Base-by-base conservation (phyloP, 2,888 invertebrate genomes). In the Tipula helvola region DNA sequence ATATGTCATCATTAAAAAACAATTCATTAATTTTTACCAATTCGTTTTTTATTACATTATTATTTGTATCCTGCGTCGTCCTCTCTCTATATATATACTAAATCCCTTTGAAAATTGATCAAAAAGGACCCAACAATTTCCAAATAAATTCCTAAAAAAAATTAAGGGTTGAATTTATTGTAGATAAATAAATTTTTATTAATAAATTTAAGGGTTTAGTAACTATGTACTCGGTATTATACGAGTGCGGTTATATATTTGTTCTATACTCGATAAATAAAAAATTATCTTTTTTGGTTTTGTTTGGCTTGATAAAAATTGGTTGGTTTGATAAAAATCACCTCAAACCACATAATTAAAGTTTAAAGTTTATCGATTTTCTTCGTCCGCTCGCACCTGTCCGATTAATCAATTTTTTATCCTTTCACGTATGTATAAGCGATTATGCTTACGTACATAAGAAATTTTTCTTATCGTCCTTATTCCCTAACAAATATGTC, bases 111-210 rank as follows among this genome's bases (percentile, higher is more conserved):
- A 52, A 52, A 71, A 71, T 71, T 28, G n/a, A 52, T 52, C n/a
- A 52, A 52, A 52, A 16, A 71, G 71, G 28, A 71, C 71, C 71
- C 71, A 28, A 71, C 28, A 71, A 71, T 71, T 71, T 71, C 10
- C 28, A 71, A 71, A 16, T 16, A 52, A 52, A 52, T 52, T 52
- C 52, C 52, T 52, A 52, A 52, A 52, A 71, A 71, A 71, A 71
- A 71, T 71, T 71, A 71, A 71, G 71, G 71, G 71, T 71, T 71
- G 71, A 71, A 71, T 71, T 71, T 71, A 71, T 71, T 71, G 71
- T 71, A 28, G 28, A 28, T 71, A 71, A 71, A 71, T 71, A 71
- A 28, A 71, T 28, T 28, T 18, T 28, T 18, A 71, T 71, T 28
- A 28, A 28, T 71, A 28, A 71, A 71, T 71, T 71, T 71, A 71